A percentile compares a stretch with the other conserved stretches of the same genome.
phyloP scores from a whole-genome alignment of 2,888 invertebrate genomes.

The Ctenicera cuprea region DNA sequence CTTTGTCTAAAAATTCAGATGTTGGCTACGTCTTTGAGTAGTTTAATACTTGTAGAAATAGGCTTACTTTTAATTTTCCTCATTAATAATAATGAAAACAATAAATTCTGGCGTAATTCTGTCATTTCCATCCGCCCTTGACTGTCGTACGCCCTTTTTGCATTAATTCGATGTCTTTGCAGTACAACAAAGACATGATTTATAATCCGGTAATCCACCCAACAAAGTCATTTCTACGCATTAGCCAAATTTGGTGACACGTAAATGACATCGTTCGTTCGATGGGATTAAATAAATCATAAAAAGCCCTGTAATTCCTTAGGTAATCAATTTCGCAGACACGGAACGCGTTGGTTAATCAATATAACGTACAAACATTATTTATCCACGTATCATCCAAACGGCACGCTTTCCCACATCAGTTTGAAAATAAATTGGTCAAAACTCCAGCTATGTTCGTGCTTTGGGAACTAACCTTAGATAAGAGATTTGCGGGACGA shows the following conservation, averaged over 20 bases:
- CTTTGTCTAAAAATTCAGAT: too few species aligned
- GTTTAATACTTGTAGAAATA: too few species aligned
- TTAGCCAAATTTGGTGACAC: conserved; percentile 24
- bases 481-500: conserved; percentile 36
- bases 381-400: conserved; percentile 27
- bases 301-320: conserved; percentile 21
- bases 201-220: conserved; percentile 28
- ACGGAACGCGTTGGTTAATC: conserved; percentile 23
- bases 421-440: conserved; percentile 24
- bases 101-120: conserved; percentile 15
- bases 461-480: conserved; percentile 33
- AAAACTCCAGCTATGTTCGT: conserved; percentile 30
- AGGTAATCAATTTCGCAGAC: conserved; percentile 22
- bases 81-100: conserved; percentile 9
- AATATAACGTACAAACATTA: conserved; percentile 21
- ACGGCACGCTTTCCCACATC: conserved; percentile 10
- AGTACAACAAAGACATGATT: conserved; percentile 25
- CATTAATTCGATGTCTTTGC: conserved; percentile 14
- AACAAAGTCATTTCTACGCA: conserved; percentile 19
- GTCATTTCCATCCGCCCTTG: conserved; percentile 8
- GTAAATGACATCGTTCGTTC: conserved; percentile 14
- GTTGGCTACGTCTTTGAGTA: too few species aligned
- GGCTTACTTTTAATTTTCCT: neutral
- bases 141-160: conserved; percentile 12
- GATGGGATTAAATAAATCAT: conserved; percentile 18